A percentile compares a stretch with the other conserved stretches of the same genome.
Evolutionary conservation across 2,797 vertebrate genomes (phyloP).

Genomic region (Scarus forsteni): DNA sequence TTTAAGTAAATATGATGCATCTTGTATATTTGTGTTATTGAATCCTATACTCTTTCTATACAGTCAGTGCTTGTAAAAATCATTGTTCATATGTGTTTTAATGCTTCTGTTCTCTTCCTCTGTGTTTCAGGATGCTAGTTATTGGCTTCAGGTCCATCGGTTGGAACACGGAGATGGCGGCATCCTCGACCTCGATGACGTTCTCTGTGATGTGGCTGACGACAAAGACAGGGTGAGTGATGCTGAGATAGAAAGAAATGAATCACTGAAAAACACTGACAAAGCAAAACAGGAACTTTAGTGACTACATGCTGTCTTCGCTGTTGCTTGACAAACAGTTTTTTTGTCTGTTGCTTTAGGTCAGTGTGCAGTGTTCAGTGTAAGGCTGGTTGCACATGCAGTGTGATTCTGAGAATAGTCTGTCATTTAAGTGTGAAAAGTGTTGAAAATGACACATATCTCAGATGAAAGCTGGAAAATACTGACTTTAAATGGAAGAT

Average conservation of each 20-base stretch:
- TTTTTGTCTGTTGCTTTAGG: too few relatives aligned
- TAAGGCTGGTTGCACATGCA: neutral
- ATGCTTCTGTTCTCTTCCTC: rapidly evolving
- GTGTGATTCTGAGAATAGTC: neutral
- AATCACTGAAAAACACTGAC: neutral
- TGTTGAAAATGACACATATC: too few relatives aligned
- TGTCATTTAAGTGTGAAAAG: neutral
- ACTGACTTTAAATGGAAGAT: too few relatives aligned
- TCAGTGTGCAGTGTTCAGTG: neutral
- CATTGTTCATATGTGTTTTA: neutral
- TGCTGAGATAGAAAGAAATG: neutral
- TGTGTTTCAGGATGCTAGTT: slow-evolving; percentile 76
- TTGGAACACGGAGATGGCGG: slow-evolving; percentile 95
- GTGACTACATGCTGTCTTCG: neutral
- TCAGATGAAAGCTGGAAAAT: too few relatives aligned
- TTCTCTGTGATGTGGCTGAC: slow-evolving; percentile 94
- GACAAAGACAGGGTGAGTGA: slow-evolving; percentile 96
- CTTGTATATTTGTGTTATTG: too few relatives aligned
- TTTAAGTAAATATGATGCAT: too few relatives aligned
- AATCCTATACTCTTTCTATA: too few relatives aligned
- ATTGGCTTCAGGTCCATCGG: slow-evolving; percentile 97
- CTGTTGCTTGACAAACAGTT: too few relatives aligned
- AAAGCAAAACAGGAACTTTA: too few relatives aligned
- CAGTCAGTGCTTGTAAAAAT: too few relatives aligned
- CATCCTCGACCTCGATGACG: slow-evolving; percentile 95